Conservation (phyloP, 2,888 invertebrate species). For the Drosophila leonis region DNA sequence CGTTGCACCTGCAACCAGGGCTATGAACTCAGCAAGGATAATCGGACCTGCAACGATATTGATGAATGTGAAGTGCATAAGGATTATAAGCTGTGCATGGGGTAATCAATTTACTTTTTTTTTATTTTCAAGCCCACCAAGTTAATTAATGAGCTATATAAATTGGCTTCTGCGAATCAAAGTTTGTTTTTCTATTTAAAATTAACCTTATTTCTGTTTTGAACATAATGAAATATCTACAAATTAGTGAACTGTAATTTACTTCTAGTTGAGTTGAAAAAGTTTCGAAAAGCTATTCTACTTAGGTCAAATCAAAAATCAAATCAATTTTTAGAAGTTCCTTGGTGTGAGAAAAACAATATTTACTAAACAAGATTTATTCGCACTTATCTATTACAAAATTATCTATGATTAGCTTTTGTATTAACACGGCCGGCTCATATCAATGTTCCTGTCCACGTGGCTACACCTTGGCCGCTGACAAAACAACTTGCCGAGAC, state of each 20-base stretch:
- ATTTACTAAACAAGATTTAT: not conserved
- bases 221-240: too few relatives aligned
- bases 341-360: too few relatives aligned
- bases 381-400: not conserved
- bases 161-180: too few relatives aligned
- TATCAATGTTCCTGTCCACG: conserved; percentile 92
- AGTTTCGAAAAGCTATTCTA: too few relatives aligned
- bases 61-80: conserved; percentile 94
- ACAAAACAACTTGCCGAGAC: conserved; percentile 93
- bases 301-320: too few relatives aligned
- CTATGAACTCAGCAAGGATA: conserved; percentile 91
- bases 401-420: conserved; percentile 85
- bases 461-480: conserved; percentile 91
- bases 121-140: too few relatives aligned
- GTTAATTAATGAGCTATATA: too few relatives aligned
- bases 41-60: conserved; percentile 88
- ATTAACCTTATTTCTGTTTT: too few relatives aligned
- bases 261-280: too few relatives aligned
- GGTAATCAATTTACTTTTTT: conserved; percentile 79
- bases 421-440: conserved; percentile 95
- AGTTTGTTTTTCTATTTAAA: too few relatives aligned
- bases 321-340: too few relatives aligned
- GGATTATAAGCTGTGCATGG: conserved; percentile 90
- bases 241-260: too few relatives aligned
- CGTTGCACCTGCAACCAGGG: conserved; percentile 95